Evolutionary conservation across 2,113 vertebrate species (phyloP).

Genomic region (Todiramphus chloris): DNA sequence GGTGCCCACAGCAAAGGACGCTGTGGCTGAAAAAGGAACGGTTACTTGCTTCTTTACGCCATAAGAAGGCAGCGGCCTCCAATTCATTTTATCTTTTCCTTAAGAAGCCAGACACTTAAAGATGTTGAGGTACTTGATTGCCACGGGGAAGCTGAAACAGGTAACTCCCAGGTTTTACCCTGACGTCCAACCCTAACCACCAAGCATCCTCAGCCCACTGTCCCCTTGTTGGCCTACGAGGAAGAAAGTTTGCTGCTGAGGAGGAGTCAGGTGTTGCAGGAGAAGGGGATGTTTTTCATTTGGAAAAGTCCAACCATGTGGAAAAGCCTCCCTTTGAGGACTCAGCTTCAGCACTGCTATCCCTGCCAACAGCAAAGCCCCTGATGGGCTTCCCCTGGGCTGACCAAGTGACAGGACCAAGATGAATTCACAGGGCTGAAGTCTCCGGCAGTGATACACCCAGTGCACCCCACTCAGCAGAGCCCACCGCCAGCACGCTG

Average conservation of each 20-base stretch:
- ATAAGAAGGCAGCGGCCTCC: not conserved
- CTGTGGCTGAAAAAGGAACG: not conserved
- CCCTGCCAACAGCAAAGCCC: not conserved
- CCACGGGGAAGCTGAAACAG: not conserved
- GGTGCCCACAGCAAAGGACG: not conserved
- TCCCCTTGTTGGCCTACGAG: not conserved
- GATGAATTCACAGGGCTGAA: fast-evolving
- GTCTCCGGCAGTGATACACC: fast-evolving
- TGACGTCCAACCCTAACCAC: not conserved
- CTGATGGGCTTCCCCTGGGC: not conserved
- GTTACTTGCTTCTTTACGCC: not conserved
- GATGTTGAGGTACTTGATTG: not conserved
- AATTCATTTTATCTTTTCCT: not conserved
- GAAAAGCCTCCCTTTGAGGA: not conserved
- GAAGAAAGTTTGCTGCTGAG: not conserved
- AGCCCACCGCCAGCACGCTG: fast-evolving
- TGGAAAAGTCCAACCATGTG: not conserved
- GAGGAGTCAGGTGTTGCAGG: not conserved
- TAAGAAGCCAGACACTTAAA: not conserved
- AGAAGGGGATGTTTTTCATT: not conserved
- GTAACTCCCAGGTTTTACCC: not conserved
- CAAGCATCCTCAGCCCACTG: not conserved
- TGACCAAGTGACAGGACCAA: not conserved
- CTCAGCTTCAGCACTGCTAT: not conserved
- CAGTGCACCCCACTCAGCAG: fast-evolving